Evolutionary conservation across 2,797 vertebrate genomes (phyloP), one percentile per base, ranked within the genome.

Genomic region (Melanotaenia nigrans): DNA sequence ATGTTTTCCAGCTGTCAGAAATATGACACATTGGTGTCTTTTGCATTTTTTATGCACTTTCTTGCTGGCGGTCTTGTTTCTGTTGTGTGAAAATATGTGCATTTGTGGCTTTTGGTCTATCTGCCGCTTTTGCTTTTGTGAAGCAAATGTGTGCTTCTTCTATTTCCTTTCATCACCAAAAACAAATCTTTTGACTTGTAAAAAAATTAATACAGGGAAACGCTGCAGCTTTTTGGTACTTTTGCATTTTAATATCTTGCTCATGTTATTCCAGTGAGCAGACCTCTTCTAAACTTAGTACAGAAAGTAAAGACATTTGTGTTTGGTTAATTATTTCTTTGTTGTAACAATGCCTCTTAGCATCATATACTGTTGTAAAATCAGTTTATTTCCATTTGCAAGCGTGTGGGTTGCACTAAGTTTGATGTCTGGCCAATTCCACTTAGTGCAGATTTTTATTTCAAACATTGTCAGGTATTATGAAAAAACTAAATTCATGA

Each of bases 21-120:
- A 7, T 33, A 35, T 65, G 60, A 83, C 13, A 58, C 65, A 47
- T 49, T 62, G n/a, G 12, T 68, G 32, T 78, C 33, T 59, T 14
- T 12, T 53, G 35, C 49, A 47, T 68, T 69, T 69, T 47, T 60
- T 62, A 20, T 16, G 8, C 2, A 20, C n/a, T 49, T 61, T 70
- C 18, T 68, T 20, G 45, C 51, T 33, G 24, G 7, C 18, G 62
- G 35, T 61, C 6, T 10, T 63, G 33, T 35, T 47, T 57, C 5
- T 56, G 10, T 6, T 51, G 58, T 8, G 3, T 59, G 20, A 5
- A 55, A 70, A 70, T 68, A 45, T 32, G n/a, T 45, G 16, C 11
- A 42, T 63, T 1, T 13, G 8, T 30, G 11, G 55, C 9, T 2
- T 32, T 69, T n/a, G 30, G 3, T 63, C 10, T 63, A 33, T 20